A percentile compares a stretch with the other conserved stretches of the same genome.
Evolutionary conservation across 2,888 invertebrate genomes (phyloP).

Genomic region (Pristionchus fissidentatus): DNA sequence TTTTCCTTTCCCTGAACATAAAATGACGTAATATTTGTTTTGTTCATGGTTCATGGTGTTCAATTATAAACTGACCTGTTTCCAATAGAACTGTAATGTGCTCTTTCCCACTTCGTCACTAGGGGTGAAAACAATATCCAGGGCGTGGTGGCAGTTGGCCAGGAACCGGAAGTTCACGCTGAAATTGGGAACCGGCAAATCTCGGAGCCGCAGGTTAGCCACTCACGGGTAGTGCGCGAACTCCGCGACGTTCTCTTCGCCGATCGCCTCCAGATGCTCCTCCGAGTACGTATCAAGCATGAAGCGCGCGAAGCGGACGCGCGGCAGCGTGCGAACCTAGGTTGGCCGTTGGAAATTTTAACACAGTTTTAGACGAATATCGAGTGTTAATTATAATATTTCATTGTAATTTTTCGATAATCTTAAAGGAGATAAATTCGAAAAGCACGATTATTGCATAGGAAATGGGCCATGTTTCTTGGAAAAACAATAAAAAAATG

Average conservation of each 20-base stretch:
- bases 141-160: slow-evolving; percentile 14
- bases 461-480: too few relatives aligned
- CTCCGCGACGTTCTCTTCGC: not conserved
- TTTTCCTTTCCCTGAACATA: too few relatives aligned
- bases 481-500: too few relatives aligned
- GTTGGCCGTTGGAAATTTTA: too few relatives aligned
- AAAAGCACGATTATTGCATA: too few relatives aligned
- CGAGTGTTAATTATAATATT: too few relatives aligned
- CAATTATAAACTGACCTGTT: not conserved
- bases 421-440: too few relatives aligned
- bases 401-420: too few relatives aligned
- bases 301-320: not conserved
- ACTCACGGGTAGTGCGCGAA: not conserved
- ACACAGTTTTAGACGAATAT: too few relatives aligned
- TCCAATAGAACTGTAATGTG: slow-evolving; percentile 19
- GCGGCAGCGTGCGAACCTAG: not conserved
- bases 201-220: not conserved
- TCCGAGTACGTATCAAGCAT: not conserved
- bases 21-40: too few relatives aligned
- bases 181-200: too few relatives aligned
- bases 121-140: slow-evolving; percentile 15
- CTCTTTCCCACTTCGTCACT: not conserved
- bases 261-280: not conserved
- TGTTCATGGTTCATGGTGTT: too few relatives aligned
- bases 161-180: slow-evolving; percentile 16